These are phyloP conservation scores for Brachionus plicatilis DNA, from an alignment of 1,140 invertebrate species.

Conservation along the genomic window DNA sequence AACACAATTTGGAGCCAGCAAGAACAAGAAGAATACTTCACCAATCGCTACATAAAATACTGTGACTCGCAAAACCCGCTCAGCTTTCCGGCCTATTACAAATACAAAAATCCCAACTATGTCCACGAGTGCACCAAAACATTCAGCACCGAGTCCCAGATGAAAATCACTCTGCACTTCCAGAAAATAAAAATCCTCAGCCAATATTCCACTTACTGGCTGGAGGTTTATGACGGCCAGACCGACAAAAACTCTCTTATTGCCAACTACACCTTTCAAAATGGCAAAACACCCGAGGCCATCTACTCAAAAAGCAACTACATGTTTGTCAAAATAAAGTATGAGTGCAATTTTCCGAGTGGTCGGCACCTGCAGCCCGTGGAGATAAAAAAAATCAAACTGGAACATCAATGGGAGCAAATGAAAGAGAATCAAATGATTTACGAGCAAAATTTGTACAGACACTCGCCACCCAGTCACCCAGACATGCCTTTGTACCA, in stretches of 20 bases:
- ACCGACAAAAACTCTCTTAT: slow-evolving; percentile 7
- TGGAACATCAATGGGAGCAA: neutral
- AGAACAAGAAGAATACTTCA: slow-evolving; percentile 35
- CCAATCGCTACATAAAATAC: neutral
- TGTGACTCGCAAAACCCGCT: slow-evolving; percentile 29
- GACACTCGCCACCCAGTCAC: neutral
- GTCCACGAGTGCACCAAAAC: slow-evolving; percentile 9
- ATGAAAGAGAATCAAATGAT: slow-evolving; percentile 8
- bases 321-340: slow-evolving; percentile 37
- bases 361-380: neutral
- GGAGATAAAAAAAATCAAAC: neutral
- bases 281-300: slow-evolving; percentile 35
- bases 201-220: slow-evolving; percentile 21
- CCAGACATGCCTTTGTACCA: neutral
- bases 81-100: slow-evolving; percentile 50
- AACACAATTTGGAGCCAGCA: slow-evolving; percentile 22
- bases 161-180: slow-evolving; percentile 30
- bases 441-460: slow-evolving; percentile 9
- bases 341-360: slow-evolving; percentile 4
- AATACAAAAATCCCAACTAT: slow-evolving; percentile 74
- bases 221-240: slow-evolving; percentile 35
- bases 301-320: neutral
- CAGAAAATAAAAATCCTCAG: slow-evolving; percentile 1
- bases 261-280: slow-evolving; percentile 33
- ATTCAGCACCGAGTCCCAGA: neutral